Percentiles rank a stretch among this genome's conserved stretches.
phyloP scores from a whole-genome alignment of 2,113 vertebrate genomes.

The Trematocara macrostoma region DNA sequence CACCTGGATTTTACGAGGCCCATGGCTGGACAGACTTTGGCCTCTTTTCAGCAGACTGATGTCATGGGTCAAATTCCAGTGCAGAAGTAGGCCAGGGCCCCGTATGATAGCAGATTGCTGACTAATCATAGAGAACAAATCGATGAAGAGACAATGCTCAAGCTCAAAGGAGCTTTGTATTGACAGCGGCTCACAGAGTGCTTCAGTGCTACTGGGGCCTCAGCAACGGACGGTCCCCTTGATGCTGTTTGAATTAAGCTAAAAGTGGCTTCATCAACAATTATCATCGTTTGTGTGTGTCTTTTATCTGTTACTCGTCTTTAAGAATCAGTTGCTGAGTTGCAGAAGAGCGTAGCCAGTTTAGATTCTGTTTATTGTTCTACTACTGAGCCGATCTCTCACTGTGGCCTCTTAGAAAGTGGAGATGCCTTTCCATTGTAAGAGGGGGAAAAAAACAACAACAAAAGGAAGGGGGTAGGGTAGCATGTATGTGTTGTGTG shows the following conservation, averaged over 20 bases:
- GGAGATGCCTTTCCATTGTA: conserved; percentile 57
- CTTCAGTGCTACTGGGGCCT: conserved; percentile 31
- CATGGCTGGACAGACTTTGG: conserved; percentile 63
- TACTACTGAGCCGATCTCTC: conserved; percentile 27
- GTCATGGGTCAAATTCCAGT: conserved; percentile 78
- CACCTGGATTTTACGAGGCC: conserved; percentile 55
- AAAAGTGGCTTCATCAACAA: not conserved
- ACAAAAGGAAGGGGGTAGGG: conserved; percentile 61
- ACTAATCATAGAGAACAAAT: conserved; percentile 70
- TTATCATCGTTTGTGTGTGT: not conserved
- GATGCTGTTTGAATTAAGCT: not conserved
- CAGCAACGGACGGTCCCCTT: not conserved
- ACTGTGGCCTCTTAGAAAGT: conserved; percentile 48
- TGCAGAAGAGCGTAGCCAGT: not conserved
- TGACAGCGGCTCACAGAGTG: conserved; percentile 20
- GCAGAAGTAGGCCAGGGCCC: conserved; percentile 69
- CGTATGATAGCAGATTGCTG: conserved; percentile 74
- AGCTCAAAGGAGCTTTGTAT: conserved; percentile 69
- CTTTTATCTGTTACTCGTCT: conserved; percentile 13
- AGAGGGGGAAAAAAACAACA: conserved; percentile 50
- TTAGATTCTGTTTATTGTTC: conserved; percentile 48
- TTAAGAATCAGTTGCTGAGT: conserved; percentile 6
- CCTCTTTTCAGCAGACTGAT: conserved; percentile 69
- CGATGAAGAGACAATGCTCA: conserved; percentile 46
- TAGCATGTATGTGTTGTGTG: conserved; percentile 38